Conservation (phyloP, 2,113 vertebrate species). For the Muntiacus muntjak region DNA sequence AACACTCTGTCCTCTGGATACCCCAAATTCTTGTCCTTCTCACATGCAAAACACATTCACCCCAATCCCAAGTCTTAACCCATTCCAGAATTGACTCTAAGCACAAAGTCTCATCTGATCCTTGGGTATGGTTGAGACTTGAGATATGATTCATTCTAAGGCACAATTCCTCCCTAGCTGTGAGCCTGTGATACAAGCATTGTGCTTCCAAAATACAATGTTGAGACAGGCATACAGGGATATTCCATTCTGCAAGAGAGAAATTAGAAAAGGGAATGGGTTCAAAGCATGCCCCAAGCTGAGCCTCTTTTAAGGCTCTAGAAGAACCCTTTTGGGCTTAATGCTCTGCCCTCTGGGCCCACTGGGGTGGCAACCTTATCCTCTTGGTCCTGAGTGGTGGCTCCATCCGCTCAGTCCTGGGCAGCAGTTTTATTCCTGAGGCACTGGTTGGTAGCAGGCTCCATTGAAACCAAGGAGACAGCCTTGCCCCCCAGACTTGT, state of each 20-base stretch:
- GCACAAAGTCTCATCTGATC: not conserved
- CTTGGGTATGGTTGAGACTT: not conserved
- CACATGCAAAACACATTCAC: not conserved
- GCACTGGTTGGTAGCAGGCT: not conserved
- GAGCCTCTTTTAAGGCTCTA: not conserved
- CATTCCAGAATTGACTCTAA: not conserved
- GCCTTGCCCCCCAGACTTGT: not conserved
- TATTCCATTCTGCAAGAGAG: not conserved
- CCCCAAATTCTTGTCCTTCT: not conserved
- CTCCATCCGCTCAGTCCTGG: not conserved
- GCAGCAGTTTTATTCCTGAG: not conserved
- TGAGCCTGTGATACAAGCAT: not conserved
- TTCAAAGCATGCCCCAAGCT: not conserved
- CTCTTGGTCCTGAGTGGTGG: too few relatives aligned
- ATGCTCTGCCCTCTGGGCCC: not conserved
- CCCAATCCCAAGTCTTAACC: not conserved
- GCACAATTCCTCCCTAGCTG: not conserved
- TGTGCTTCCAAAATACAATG: not conserved
- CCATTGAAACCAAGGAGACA: not conserved
- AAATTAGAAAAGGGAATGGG: not conserved
- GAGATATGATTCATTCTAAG: not conserved
- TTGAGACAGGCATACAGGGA: not conserved
- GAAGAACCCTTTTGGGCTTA: not conserved
- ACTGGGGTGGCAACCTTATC: not conserved
- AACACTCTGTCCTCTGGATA: not conserved